Conservation (phyloP, 2,888 invertebrate genomes). For the Caenorhabditis plicata region DNA sequence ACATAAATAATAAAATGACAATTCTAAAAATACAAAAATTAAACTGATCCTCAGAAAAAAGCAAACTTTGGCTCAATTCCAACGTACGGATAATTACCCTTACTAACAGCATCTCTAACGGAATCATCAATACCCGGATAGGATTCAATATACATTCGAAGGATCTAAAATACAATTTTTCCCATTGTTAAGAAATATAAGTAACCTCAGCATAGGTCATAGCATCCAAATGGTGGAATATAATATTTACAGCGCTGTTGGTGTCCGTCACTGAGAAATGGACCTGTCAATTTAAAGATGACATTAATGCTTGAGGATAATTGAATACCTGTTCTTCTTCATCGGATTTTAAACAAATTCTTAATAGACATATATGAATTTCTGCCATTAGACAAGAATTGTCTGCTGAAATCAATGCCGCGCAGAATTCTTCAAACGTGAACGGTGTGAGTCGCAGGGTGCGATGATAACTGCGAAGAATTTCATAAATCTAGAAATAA, state of each 20-base stretch:
- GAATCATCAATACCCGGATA: constrained; percentile 14
- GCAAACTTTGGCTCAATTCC: constrained; percentile 72
- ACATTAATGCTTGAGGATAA: background rate
- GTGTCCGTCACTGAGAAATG: constrained; percentile 77
- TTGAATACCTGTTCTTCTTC: constrained; percentile 78
- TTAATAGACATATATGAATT: constrained; percentile 88
- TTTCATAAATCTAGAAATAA: constrained; percentile 79
- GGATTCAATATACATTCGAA: constrained; percentile 24
- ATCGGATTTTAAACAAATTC: constrained; percentile 82
- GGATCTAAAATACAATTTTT: constrained; percentile 3
- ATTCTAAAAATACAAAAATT: constrained; percentile 71
- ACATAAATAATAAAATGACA: constrained; percentile 75
- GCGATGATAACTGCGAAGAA: constrained; percentile 83
- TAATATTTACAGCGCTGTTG: constrained; percentile 93
- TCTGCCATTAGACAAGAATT: constrained; percentile 80
- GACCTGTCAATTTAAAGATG: constrained; percentile 6
- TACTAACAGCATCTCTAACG: constrained; percentile 39
- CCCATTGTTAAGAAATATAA: background rate
- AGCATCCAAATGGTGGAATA: constrained; percentile 86
- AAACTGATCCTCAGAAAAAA: constrained; percentile 42
- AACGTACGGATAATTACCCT: constrained; percentile 78
- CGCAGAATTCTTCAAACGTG: constrained; percentile 94
- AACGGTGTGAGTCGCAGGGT: constrained; percentile 87
- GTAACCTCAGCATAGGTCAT: constrained; percentile 94
- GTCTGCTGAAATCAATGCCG: constrained; percentile 87